Base-by-base conservation (phyloP, 2,888 invertebrate genomes). In the Drosophila prostipennis region DNA sequence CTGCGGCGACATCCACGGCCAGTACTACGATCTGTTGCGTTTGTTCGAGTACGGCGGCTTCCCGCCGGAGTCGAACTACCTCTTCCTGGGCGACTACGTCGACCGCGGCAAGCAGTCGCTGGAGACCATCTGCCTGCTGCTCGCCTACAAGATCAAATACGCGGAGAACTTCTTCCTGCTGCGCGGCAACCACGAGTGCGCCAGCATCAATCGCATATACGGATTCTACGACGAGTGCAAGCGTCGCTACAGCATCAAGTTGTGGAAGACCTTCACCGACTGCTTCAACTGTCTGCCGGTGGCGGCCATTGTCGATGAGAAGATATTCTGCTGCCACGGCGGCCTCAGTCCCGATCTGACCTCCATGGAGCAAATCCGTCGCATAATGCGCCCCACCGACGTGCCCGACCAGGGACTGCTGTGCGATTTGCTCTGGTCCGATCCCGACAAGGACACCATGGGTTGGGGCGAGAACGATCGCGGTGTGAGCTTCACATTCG, bases 391-490 rank as follows among this genome's bases (percentile, higher is more conserved):
- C 92, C 99, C 99, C 71, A 99, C 99, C 46, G 99, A 99, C 93
- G 99, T 99, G 77, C 99, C 99, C 68, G 99, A 99, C 93, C 97
- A 97, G 94, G 99, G 99, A 8, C 93, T 99, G 84, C 94, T 99
- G 55, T 99, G 99, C 93, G 99, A 99, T 94, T 93, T 99, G 89
- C 94, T 99, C 78, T 99, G 99, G 99, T 98, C 99, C 26, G 98
- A 98, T 93, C 98, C 98, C 0, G 98, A 99, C 91, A 98, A 99
- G 93, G 97, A 97, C 92, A 98, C 98, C 64, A 97, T 98, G 94
- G 99, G 99, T 16, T 99, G 99, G 99, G 99, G 99, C 63, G 99
- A 99, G 93, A 99, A 99, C 92, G 99, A 99, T 92, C 96, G 99
- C 90, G 99, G 99, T 64, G 99, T 99, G 79, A 98, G 98, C 89